These are phyloP conservation scores for Deroptyus accipitrinus DNA, from an alignment of 2,113 vertebrate genomes.

Conservation along the genomic window DNA sequence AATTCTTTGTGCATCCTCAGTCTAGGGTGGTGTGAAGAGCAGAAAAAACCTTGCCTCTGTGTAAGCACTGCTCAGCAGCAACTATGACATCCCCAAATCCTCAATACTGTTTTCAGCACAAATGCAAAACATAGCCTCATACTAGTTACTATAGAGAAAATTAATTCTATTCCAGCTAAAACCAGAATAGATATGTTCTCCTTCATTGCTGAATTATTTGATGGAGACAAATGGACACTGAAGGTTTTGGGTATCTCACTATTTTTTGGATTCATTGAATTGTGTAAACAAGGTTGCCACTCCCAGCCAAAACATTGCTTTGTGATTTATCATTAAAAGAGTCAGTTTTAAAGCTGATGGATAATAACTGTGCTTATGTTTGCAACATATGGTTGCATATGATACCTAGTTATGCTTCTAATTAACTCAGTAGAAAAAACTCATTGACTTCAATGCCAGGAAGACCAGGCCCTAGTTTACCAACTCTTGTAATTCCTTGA, in stretches of 20 bases:
- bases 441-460: background rate
- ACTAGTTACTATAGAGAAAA: background rate
- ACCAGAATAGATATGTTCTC: background rate
- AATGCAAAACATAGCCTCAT: background rate
- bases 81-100: rapidly evolving
- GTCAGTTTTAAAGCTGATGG: background rate
- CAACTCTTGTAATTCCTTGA: background rate
- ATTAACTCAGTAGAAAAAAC: background rate
- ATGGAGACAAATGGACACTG: background rate
- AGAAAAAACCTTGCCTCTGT: background rate
- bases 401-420: background rate
- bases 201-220: background rate
- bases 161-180: background rate
- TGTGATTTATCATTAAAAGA: background rate
- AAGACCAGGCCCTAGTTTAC: background rate
- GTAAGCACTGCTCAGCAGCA: background rate
- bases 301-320: background rate
- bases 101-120: background rate
- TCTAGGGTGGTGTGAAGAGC: background rate
- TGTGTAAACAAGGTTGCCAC: background rate
- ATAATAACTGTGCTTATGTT: background rate
- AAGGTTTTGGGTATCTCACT: background rate
- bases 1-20: rapidly evolving
- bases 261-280: background rate
- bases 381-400: background rate